phyloP scores from a whole-genome alignment of 2,113 vertebrate species.

The Hymenochirus boettgeri region DNA sequence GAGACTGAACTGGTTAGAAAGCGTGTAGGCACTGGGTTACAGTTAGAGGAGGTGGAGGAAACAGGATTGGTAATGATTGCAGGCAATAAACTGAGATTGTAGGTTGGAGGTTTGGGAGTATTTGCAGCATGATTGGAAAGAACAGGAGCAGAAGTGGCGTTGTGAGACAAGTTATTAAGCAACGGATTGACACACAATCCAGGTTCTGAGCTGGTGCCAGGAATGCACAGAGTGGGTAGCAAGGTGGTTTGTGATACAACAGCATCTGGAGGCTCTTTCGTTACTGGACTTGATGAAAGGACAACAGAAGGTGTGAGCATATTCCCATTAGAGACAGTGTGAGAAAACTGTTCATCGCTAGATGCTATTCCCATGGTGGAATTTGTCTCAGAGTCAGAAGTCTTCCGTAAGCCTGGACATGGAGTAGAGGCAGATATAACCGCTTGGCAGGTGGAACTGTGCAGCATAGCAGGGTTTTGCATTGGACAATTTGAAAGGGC shows the following conservation, averaged over 20 bases:
- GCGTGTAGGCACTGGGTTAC: constrained; percentile 10
- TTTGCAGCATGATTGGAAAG: background rate
- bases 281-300: background rate
- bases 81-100: constrained; percentile 23
- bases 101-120: constrained; percentile 16
- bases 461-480: background rate
- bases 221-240: background rate
- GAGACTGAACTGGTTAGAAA: constrained; percentile 23
- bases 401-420: background rate
- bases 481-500: background rate
- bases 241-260: background rate
- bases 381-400: background rate
- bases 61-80: constrained; percentile 17
- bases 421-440: background rate
- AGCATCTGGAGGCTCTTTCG: background rate
- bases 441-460: background rate
- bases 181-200: background rate
- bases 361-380: background rate
- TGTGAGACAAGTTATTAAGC: background rate
- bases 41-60: background rate
- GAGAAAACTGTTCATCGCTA: background rate
- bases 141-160: background rate
- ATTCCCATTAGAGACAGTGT: background rate
- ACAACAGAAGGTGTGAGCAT: background rate
- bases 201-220: background rate